phyloP scores from a whole-genome alignment of 1,140 invertebrate genomes.

The Drosophila varians region DNA sequence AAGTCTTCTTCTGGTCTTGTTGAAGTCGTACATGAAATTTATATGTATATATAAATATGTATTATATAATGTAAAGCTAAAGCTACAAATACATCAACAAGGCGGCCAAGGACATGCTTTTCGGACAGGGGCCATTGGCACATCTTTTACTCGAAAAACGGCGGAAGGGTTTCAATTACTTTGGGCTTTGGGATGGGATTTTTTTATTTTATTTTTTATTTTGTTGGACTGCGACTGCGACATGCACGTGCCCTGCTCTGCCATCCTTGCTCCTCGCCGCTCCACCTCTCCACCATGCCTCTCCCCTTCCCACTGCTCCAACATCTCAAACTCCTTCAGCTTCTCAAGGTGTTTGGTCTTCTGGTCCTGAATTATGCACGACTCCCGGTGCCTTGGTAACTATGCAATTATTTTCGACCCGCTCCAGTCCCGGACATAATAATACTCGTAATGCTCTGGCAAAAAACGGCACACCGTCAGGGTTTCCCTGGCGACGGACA shows the following conservation, averaged over 20 bases:
- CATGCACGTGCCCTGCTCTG: conserved; percentile 51
- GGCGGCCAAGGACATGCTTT: conserved; percentile 56
- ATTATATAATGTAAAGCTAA: conserved; percentile 25
- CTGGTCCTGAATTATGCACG: conserved; percentile 47
- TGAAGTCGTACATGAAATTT: conserved; percentile 24
- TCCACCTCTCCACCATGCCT: not conserved
- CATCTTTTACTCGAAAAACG: conserved; percentile 23
- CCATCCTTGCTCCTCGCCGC: not conserved
- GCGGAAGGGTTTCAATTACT: not conserved
- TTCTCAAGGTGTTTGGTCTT: conserved; percentile 35
- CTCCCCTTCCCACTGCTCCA: not conserved
- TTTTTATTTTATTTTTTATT: not conserved
- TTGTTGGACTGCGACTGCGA: conserved; percentile 26
- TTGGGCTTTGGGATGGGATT: not conserved
- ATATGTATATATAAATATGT: conserved; percentile 9
- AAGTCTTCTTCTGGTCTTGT: conserved; percentile 36
- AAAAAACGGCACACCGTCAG: conserved; percentile 12
- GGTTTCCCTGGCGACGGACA: conserved; percentile 41
- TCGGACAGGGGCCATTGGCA: conserved; percentile 46
- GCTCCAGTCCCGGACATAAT: conserved; percentile 28
- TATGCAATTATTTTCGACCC: conserved; percentile 71
- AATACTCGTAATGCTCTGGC: conserved; percentile 35
- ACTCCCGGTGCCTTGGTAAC: conserved; percentile 52
- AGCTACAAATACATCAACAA: conserved; percentile 58
- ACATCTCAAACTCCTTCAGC: conserved; percentile 1